Percentiles rank a stretch among this genome's conserved stretches.
These are phyloP conservation scores for Baryphthengus martii DNA, from an alignment of 2,113 vertebrate species.

Conservation along the genomic window DNA sequence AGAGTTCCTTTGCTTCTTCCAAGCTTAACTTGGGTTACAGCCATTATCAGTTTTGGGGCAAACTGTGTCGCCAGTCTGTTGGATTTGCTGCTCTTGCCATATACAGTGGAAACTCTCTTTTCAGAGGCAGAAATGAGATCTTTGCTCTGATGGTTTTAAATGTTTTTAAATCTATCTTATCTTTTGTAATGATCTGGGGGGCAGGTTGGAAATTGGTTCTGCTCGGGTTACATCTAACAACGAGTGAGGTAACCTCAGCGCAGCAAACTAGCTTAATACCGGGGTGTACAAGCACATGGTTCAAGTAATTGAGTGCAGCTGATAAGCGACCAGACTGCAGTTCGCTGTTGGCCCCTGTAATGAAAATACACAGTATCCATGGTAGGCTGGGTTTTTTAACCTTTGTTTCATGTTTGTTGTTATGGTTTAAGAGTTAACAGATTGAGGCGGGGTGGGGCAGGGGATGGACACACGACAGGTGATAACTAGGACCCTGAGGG, in stretches of 20 bases:
- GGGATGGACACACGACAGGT: too few species aligned
- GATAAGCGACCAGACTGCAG: neutral
- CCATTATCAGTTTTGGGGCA: neutral
- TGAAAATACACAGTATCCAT: accelerated
- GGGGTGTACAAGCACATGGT: neutral
- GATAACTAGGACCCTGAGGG: too few species aligned
- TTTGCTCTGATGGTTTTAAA: neutral
- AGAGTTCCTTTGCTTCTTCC: neutral
- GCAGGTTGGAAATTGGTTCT: neutral
- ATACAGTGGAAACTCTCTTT: neutral
- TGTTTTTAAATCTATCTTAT: neutral
- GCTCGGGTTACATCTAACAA: neutral
- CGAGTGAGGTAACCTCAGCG: neutral
- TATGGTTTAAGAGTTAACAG: too few species aligned
- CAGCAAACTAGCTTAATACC: neutral
- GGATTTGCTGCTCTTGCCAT: neutral
- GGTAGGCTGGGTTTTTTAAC: neutral
- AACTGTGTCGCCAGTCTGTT: neutral
- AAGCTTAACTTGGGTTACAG: neutral
- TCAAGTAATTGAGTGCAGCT: neutral
- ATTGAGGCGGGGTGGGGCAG: too few species aligned
- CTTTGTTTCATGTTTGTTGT: accelerated
- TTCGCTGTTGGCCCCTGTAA: neutral
- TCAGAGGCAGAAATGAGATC: neutral
- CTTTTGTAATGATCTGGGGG: neutral